Evolutionary conservation across 1,140 invertebrate species (phyloP), one percentile per base, ranked within the genome.

Genomic region (Bombus superbus): DNA sequence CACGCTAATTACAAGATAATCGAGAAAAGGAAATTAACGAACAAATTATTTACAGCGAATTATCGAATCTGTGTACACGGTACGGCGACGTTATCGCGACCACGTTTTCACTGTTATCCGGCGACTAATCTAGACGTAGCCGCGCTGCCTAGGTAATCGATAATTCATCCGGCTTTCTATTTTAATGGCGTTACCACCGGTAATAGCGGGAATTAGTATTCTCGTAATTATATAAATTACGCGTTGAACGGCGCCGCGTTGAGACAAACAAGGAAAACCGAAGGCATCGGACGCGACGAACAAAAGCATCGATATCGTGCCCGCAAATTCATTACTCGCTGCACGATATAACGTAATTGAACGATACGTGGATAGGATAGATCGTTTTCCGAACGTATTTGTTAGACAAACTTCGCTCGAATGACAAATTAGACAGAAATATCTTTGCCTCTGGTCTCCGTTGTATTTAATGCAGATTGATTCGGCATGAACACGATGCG

Each of bases 151-250:
- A 25, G 11, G 4, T 6, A 35, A 64, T 59, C 83, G 53, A 85
- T 80, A 80, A 85, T 79, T 72, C 83, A 59, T 38, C 53, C 44
- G 25, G 32, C 47, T 57, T 69, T 79, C 62, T 68, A 47, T 83
- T 77, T 83, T 76, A 77, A 77, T 25, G 44, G 2, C 72, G 47
- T 57, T 75, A 62, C 28, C 42, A 5, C n/a, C 15, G 35, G 22
- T 53, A 77, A 77, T 57, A 66, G 64, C n/a, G 62, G 25, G 59
- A 83, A 76, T 83, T 69, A 47, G 42, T 77, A 40, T 69, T 66
- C 57, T 22, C 35, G 73, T 64, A 77, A 83, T 83, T 68, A 53
- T 77, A 83, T 83, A 75, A 83, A 83, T 77, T 83, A 76, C 35
- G 72, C 44, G 40, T 40, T 25, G 53, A 47, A n/a, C 9, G 57